Base-by-base conservation (phyloP, 64 coral and sea anemone species). In the Pachyseris speciosa region DNA sequence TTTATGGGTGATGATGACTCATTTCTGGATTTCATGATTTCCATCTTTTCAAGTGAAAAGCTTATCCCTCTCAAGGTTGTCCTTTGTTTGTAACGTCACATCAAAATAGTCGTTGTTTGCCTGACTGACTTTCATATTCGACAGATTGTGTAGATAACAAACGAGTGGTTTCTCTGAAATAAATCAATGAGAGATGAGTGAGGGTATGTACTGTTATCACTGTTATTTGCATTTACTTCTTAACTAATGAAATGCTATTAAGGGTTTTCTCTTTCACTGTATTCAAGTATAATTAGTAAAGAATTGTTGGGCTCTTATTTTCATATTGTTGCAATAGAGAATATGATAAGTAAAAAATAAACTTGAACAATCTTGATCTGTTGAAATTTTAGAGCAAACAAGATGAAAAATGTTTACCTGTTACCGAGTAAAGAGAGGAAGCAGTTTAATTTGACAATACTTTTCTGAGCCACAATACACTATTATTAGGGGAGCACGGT, bases 71-170 rank as follows among this genome's bases (percentile, higher is more conserved):
- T 60, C 6, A 91, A 37, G 4, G 50, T 53, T 88, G 33, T 72
- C 44, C 38, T n/a, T n/a, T n/a, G n/a, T 72, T 87, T 30, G 72
- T 50, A 67, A 67, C 66, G 48, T 88, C 15, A 88, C 87, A 89
- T 89, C 87, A 78, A 78, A 89, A 74, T 88, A 76, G 44, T 36
- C 36, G 25, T 88, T 88, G n/a, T 88, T 88, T 29, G 45, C 40
- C 57, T 88, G 86, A 76, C 72, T 88, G 19, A 41, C 27, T 75
- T 88, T 88, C 34, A 88, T 75, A 8, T 29, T 37, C 43, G 86
- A 88, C 38, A 88, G 32, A 39, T 47, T 64, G 47, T 76, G 86
- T 16, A 88, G 86, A 74, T 88, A 88, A 63, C 71, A 88, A 55
- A 88, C 19, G 29, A 88, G 48, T 88, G 86, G 52, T 43, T 88